These are phyloP conservation scores for Pseudochirops cupreus DNA, from an alignment of 2,797 vertebrate species.

Conservation along the genomic window DNA sequence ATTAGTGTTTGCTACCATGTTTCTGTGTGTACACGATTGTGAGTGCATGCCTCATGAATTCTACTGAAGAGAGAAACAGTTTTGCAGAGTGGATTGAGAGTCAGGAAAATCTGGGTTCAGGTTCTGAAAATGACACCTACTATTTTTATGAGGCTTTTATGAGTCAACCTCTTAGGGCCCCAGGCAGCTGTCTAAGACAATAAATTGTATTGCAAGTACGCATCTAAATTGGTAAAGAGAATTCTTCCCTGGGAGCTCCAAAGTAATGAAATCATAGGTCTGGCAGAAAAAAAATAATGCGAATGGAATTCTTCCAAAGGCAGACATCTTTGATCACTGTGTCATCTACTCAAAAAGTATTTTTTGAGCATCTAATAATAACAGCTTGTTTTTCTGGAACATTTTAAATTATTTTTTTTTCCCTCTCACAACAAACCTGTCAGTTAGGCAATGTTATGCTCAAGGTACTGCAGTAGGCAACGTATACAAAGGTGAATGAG, in stretches of 20 bases:
- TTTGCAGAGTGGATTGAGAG: not conserved
- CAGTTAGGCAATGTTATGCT: not conserved
- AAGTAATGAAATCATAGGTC: not conserved
- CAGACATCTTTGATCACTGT: not conserved
- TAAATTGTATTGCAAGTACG: not conserved
- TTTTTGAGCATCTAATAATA: not conserved
- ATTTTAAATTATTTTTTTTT: not conserved
- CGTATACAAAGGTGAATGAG: not conserved
- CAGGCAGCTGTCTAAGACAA: not conserved
- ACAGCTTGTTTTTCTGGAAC: not conserved
- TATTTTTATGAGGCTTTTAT: not conserved
- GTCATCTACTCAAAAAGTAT: not conserved
- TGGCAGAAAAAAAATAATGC: not conserved
- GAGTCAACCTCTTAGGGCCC: not conserved
- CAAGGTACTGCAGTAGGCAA: not conserved
- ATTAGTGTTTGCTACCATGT: not conserved
- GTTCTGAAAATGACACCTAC: not conserved
- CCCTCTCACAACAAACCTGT: not conserved
- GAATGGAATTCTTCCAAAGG: not conserved
- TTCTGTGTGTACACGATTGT: not conserved
- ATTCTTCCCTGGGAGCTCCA: not conserved
- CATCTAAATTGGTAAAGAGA: not conserved
- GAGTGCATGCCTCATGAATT: not conserved
- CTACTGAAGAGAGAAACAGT: not conserved
- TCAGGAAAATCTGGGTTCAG: not conserved